Evolutionary conservation across 2,113 vertebrate genomes (phyloP).

Genomic region (Formicarius rufipectus): DNA sequence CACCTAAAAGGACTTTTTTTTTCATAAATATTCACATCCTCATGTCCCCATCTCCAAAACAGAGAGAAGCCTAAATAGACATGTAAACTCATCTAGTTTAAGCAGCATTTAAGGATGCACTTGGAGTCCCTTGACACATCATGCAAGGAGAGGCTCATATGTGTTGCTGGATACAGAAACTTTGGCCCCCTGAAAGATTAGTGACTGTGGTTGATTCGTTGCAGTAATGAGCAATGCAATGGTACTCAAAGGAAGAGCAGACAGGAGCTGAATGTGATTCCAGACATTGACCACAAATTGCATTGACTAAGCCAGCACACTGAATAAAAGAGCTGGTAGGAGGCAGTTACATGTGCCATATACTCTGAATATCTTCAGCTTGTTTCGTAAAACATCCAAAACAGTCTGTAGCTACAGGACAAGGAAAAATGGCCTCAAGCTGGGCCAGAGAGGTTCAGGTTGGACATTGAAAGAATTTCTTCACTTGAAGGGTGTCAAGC

Average conservation of each 20-base stretch:
- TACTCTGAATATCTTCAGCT: background rate
- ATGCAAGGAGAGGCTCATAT: background rate
- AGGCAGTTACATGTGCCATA: background rate
- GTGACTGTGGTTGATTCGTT: background rate
- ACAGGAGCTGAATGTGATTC: background rate
- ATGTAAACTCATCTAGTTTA: background rate
- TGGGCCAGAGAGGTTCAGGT: background rate
- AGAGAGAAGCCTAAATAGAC: background rate
- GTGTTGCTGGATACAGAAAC: background rate
- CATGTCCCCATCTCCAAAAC: background rate
- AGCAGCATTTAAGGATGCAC: background rate
- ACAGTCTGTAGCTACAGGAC: background rate
- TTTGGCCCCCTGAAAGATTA: background rate
- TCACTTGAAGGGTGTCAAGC: background rate
- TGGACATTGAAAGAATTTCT: background rate
- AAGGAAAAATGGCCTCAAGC: background rate
- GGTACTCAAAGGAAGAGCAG: conserved; percentile 32
- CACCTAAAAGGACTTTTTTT: background rate
- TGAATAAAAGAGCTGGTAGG: background rate
- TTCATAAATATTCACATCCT: background rate
- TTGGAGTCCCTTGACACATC: background rate
- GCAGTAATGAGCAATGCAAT: background rate
- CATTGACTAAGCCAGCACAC: background rate
- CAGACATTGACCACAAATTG: conserved; percentile 50
- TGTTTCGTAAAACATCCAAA: background rate